A percentile compares a stretch with the other conserved stretches of the same genome.
phyloP scores from a whole-genome alignment of 2,113 vertebrate genomes.

The Scartelaos histophorus region DNA sequence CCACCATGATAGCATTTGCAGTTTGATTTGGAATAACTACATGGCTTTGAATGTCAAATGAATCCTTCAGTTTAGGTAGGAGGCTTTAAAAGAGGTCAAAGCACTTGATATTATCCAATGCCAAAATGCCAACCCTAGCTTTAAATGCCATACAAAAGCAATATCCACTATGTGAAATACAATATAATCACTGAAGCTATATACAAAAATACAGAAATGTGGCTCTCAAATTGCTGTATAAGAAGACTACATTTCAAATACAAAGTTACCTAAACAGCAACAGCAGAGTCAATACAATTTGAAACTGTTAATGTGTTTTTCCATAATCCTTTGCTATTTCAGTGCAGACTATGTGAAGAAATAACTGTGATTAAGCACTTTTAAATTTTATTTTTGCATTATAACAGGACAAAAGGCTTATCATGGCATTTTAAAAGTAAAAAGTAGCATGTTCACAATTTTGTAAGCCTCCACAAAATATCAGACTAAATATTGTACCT shows the following conservation, averaged over 20 bases:
- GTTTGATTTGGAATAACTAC: neutral
- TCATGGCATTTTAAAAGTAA: too few relatives aligned
- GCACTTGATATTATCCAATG: neutral
- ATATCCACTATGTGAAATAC: neutral
- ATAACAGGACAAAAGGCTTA: too few relatives aligned
- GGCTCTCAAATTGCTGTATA: neutral
- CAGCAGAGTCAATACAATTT: neutral
- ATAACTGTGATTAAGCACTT: too few relatives aligned
- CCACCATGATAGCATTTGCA: neutral
- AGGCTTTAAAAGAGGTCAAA: neutral
- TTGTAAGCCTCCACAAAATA: too few relatives aligned
- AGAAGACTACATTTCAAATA: neutral
- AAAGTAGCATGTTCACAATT: too few relatives aligned
- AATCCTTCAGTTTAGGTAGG: slow-evolving; percentile 3
- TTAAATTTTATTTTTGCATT: too few relatives aligned
- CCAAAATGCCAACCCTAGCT: neutral
- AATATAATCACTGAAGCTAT: neutral
- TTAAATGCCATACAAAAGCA: neutral
- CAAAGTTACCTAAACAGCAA: neutral
- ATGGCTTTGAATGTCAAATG: slow-evolving; percentile 7
- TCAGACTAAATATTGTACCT: too few relatives aligned
- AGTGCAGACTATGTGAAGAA: too few relatives aligned
- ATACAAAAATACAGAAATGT: neutral
- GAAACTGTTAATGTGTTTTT: too few relatives aligned
- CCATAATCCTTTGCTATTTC: too few relatives aligned